A percentile compares a stretch with the other conserved stretches of the same genome.
These are phyloP conservation scores for Pimpla rufipes DNA, from an alignment of 2,888 invertebrate genomes.

Conservation along the genomic window DNA sequence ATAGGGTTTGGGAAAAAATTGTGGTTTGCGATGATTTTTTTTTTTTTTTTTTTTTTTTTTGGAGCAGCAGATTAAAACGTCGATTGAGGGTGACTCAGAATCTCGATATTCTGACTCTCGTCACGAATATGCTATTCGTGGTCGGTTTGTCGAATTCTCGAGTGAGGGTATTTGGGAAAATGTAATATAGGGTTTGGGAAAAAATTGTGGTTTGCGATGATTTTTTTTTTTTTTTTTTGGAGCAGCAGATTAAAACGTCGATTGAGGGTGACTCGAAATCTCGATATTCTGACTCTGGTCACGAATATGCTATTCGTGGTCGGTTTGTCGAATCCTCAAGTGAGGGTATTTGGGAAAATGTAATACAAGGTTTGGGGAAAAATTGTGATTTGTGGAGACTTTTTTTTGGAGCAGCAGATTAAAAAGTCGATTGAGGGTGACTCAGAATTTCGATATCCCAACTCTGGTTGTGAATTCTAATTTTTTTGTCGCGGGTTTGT, in stretches of 20 bases:
- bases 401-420: conserved; percentile 40
- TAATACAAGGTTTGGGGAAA: neutral
- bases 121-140: neutral
- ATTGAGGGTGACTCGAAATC: conserved; percentile 51
- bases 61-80: conserved; percentile 39
- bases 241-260: conserved; percentile 42
- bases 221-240: no score
- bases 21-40: no score
- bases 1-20: neutral
- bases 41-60: no score
- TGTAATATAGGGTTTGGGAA: neutral
- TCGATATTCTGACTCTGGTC: conserved; percentile 35
- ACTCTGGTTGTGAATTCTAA: conserved; percentile 4
- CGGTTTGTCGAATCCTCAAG: neutral
- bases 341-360: neutral
- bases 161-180: neutral
- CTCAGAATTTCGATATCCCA: conserved; percentile 44
- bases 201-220: no score
- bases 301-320: neutral
- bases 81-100: conserved; percentile 51
- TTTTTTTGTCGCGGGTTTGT: no score
- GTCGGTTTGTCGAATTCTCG: neutral
- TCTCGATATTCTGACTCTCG: conserved; percentile 38
- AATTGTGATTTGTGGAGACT: no score
- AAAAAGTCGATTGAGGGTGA: conserved; percentile 45